Evolutionary conservation across 2,888 invertebrate genomes (phyloP).

Genomic region (Halictus quadricinctus): DNA sequence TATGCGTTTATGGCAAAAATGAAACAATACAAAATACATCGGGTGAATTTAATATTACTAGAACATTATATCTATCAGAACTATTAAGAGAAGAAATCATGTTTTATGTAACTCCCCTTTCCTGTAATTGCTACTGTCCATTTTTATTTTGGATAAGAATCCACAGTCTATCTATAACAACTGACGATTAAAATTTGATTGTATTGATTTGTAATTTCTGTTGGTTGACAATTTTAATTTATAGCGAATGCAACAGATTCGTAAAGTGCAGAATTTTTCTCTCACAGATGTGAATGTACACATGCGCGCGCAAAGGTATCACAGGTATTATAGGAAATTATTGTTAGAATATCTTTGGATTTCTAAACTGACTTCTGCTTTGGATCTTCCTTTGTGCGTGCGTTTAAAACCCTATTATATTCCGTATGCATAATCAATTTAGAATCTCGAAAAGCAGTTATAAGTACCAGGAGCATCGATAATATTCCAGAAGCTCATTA

Average conservation of each 20-base stretch:
- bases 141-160: too few relatives aligned
- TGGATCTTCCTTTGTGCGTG: background rate
- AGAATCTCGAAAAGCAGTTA: slow-evolving; percentile 61
- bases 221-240: background rate
- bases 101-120: too few relatives aligned
- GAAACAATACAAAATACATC: too few relatives aligned
- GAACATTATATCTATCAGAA: too few relatives aligned
- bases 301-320: background rate
- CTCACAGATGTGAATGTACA: too few relatives aligned
- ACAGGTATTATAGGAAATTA: background rate
- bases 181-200: too few relatives aligned
- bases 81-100: too few relatives aligned
- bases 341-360: slow-evolving; percentile 30
- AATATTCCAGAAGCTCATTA: slow-evolving; percentile 73
- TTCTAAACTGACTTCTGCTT: background rate
- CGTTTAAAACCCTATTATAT: slow-evolving; percentile 40
- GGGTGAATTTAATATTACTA: too few relatives aligned
- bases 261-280: background rate
- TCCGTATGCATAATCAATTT: slow-evolving; percentile 49
- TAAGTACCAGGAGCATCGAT: slow-evolving; percentile 68
- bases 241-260: background rate
- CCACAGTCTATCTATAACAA: too few relatives aligned
- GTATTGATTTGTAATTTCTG: background rate
- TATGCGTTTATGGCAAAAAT: too few relatives aligned
- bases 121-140: too few relatives aligned